Conservation (phyloP, 2,888 invertebrate species). For the Eupithecia inturbata region DNA sequence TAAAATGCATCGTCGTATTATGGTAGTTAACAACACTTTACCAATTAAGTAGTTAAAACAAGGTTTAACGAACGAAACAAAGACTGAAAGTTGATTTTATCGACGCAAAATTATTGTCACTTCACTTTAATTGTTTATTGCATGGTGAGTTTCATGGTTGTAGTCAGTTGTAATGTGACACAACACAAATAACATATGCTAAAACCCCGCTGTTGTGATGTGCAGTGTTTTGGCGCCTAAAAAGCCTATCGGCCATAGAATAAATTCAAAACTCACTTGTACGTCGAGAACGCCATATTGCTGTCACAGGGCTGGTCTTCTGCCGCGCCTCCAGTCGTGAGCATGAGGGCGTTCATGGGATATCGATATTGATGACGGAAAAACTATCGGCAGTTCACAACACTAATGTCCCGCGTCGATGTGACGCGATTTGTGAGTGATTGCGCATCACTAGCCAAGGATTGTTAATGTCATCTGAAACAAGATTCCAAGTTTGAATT, state of each 20-base stretch:
- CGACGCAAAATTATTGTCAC: slow-evolving; percentile 16
- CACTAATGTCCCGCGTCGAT: slow-evolving; percentile 67
- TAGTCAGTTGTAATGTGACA: background rate
- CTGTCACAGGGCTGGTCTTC: slow-evolving; percentile 78
- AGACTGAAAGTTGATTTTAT: slow-evolving; percentile 27
- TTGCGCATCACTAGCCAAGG: slow-evolving; percentile 68
- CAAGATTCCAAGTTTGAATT: slow-evolving; percentile 38
- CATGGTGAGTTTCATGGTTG: background rate
- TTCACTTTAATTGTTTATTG: background rate
- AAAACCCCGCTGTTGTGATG: background rate
- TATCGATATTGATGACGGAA: slow-evolving; percentile 51
- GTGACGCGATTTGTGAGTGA: slow-evolving; percentile 62
- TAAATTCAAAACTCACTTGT: slow-evolving; percentile 67
- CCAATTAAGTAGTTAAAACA: slow-evolving; percentile 1
- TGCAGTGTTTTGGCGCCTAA: background rate
- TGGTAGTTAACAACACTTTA: background rate
- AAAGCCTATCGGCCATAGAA: background rate
- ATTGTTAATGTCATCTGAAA: slow-evolving; percentile 61
- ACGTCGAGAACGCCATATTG: slow-evolving; percentile 79
- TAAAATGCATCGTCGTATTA: background rate
- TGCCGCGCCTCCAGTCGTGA: slow-evolving; percentile 73
- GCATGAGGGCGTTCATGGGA: slow-evolving; percentile 78
- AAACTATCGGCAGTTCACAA: slow-evolving; percentile 58
- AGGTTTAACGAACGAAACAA: slow-evolving; percentile 13
- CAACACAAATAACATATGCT: background rate